These are phyloP conservation scores for Cosmopolites sordidus DNA, from an alignment of 2,888 invertebrate genomes.

Conservation along the genomic window DNA sequence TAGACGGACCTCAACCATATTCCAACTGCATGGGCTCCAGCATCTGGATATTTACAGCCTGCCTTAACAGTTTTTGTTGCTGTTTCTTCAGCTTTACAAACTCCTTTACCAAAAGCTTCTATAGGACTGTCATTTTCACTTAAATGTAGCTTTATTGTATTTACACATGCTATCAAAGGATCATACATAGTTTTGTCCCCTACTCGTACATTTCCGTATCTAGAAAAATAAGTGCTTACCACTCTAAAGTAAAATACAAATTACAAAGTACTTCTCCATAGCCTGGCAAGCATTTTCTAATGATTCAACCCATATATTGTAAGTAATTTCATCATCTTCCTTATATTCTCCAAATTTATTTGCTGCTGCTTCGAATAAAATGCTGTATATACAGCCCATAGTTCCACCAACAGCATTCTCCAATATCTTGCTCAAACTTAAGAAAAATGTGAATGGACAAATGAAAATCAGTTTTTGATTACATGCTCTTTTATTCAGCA, in stretches of 20 bases:
- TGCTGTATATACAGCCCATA: slow-evolving; percentile 73
- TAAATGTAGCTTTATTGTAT: slow-evolving; percentile 30
- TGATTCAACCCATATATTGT: slow-evolving; percentile 49
- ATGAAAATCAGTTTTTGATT: slow-evolving; percentile 33
- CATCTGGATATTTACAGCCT: slow-evolving; percentile 49
- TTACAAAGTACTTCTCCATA: slow-evolving; percentile 43
- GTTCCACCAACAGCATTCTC: slow-evolving; percentile 74
- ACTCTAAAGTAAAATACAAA: not conserved
- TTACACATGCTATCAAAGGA: slow-evolving; percentile 39
- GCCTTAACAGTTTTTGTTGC: slow-evolving; percentile 34
- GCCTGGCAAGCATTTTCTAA: slow-evolving; percentile 51
- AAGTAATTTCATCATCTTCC: slow-evolving; percentile 32
- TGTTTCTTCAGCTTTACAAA: slow-evolving; percentile 45
- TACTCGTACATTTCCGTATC: slow-evolving; percentile 59
- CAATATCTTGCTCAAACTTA: slow-evolving; percentile 54
- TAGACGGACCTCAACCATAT: slow-evolving; percentile 56
- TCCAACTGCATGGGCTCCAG: slow-evolving; percentile 58
- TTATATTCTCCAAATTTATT: slow-evolving; percentile 48
- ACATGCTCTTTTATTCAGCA: slow-evolving; percentile 37
- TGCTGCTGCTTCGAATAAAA: slow-evolving; percentile 66
- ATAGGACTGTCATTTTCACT: slow-evolving; percentile 31
- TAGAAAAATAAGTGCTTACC: slow-evolving; percentile 35
- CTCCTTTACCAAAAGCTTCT: slow-evolving; percentile 43
- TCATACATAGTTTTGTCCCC: slow-evolving; percentile 65
- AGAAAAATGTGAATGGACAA: slow-evolving; percentile 42